Conservation (phyloP, 2,113 vertebrate species). For the Halcyon senegalensis region DNA sequence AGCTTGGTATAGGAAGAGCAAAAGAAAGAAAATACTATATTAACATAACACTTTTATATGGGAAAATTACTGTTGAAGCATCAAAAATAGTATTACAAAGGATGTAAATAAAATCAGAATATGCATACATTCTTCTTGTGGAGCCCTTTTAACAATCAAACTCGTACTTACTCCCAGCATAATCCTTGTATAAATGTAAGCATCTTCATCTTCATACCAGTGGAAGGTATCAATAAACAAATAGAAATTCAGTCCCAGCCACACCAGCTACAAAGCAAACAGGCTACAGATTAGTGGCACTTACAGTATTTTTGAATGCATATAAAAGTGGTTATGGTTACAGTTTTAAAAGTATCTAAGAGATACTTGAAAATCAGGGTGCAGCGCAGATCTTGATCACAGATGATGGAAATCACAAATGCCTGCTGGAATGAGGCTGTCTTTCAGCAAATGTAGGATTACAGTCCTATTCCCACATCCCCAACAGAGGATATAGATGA, state of each 20-base stretch:
- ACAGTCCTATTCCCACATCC: neutral
- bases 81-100: neutral
- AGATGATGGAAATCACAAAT: neutral
- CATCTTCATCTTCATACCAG: conserved; percentile 77
- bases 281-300: neutral
- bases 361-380: conserved; percentile 1
- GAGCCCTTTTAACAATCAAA: conserved; percentile 8
- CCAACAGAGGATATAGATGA: neutral
- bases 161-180: conserved; percentile 82
- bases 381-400: neutral
- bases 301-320: neutral
- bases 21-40: neutral
- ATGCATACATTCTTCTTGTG: neutral
- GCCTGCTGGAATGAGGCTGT: neutral
- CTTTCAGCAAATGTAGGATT: conserved; percentile 20
- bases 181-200: conserved; percentile 81
- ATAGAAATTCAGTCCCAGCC: conserved; percentile 81
- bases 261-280: conserved; percentile 71
- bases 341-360: neutral
- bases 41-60: neutral
- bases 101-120: conserved; percentile 3
- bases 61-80: neutral
- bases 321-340: neutral
- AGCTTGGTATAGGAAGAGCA: neutral
- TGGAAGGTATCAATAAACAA: conserved; percentile 80